Evolutionary conservation across 1,140 invertebrate genomes (phyloP).

Genomic region (Drosophila sturtevanti): DNA sequence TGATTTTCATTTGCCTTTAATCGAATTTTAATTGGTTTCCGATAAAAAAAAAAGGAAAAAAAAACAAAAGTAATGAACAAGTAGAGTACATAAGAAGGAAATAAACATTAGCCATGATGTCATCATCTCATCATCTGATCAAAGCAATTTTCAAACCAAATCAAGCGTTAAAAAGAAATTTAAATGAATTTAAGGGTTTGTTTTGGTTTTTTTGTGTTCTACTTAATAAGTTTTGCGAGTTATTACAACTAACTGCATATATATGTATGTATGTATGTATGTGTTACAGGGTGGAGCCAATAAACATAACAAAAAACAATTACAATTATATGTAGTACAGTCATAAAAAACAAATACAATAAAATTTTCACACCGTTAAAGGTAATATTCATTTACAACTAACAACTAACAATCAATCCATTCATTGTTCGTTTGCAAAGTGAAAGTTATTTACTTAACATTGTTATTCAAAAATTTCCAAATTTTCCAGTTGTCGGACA

Average conservation of each 20-base stretch:
- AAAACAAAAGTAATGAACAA: not conserved
- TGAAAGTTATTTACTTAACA: slow-evolving; percentile 42
- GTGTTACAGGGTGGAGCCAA: slow-evolving; percentile 20
- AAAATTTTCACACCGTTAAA: slow-evolving; percentile 23
- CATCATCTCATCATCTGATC: not conserved
- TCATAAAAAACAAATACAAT: not conserved
- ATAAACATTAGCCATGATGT: not conserved
- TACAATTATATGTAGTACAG: not conserved
- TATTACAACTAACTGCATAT: too few species aligned
- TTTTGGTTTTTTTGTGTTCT: not conserved
- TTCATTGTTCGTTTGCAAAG: slow-evolving; percentile 38
- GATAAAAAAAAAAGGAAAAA: not conserved
- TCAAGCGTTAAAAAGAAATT: slow-evolving; percentile 1
- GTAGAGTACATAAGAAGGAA: not conserved
- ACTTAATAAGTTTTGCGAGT: not conserved
- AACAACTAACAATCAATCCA: slow-evolving; percentile 7
- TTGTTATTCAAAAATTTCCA: not conserved
- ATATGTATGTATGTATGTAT: slow-evolving; percentile 6
- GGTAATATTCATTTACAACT: too few species aligned
- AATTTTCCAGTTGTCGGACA: slow-evolving; percentile 59
- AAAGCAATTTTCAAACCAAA: not conserved
- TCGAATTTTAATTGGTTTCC: slow-evolving; percentile 2
- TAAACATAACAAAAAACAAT: not conserved
- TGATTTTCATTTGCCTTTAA: not conserved
- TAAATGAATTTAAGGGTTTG: not conserved